These are phyloP conservation scores for Callyntrura guangdongensis DNA, from an alignment of 2,888 invertebrate species.

Conservation along the genomic window DNA sequence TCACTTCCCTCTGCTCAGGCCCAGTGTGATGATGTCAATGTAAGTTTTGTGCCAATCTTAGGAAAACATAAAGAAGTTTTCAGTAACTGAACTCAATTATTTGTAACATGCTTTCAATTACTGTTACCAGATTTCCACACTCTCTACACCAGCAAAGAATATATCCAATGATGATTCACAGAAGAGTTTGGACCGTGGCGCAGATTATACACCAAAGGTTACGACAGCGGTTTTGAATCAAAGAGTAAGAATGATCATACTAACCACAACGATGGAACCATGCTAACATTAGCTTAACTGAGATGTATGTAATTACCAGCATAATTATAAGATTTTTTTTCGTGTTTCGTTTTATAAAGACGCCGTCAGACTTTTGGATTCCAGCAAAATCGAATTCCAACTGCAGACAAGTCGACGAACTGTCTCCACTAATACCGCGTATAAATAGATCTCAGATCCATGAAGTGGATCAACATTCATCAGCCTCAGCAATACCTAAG, in stretches of 20 bases:
- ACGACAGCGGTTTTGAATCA: conserved; percentile 51
- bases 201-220: conserved; percentile 52
- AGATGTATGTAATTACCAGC: no score
- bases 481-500: neutral
- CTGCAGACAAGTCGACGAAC: conserved; percentile 42
- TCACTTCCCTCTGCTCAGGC: conserved; percentile 43
- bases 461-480: neutral
- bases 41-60: no score
- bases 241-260: conserved; percentile 45
- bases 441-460: conserved; percentile 1
- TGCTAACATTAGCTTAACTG: no score
- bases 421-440: conserved; percentile 58
- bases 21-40: neutral
- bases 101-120: no score
- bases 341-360: no score
- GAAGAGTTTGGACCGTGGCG: conserved; percentile 1
- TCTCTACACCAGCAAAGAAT: neutral
- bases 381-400: conserved; percentile 58
- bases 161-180: conserved; percentile 12
- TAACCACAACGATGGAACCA: no score
- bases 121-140: neutral
- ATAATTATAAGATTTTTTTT: no score
- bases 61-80: no score
- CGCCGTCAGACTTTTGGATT: conserved; percentile 70
- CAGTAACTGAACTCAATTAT: no score